A percentile compares a stretch with the other conserved stretches of the same genome.
Conservation (phyloP, 2,888 invertebrate species). For the Trilocha varians region DNA sequence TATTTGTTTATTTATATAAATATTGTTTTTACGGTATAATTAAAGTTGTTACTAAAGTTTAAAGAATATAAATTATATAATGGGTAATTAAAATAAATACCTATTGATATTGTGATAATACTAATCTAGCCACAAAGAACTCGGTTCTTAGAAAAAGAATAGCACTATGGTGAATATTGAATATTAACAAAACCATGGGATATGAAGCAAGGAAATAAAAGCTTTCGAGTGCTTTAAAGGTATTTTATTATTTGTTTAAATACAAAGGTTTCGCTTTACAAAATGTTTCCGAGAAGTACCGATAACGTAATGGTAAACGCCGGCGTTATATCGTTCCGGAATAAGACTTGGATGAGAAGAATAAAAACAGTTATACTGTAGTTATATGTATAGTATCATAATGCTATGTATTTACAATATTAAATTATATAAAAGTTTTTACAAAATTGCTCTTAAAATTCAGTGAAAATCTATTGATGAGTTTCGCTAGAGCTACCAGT, state of each 20-base stretch:
- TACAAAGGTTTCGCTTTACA: slow-evolving; percentile 44
- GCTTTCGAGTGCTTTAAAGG: slow-evolving; percentile 44
- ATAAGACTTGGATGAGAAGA: neutral
- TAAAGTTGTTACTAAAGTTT: too few relatives aligned
- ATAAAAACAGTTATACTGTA: neutral
- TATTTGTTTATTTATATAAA: too few relatives aligned
- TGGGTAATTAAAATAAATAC: too few relatives aligned
- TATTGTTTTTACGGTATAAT: too few relatives aligned
- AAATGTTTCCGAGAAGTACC: slow-evolving; percentile 31
- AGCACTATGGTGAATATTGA: slow-evolving; percentile 33
- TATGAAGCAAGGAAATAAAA: slow-evolving; percentile 48
- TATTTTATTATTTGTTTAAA: slow-evolving; percentile 47
- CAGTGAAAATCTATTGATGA: too few relatives aligned
- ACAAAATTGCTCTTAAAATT: too few relatives aligned
- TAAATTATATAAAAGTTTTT: too few relatives aligned
- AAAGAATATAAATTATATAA: too few relatives aligned
- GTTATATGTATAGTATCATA: too few relatives aligned
- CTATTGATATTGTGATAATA: too few relatives aligned
- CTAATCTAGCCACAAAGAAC: neutral
- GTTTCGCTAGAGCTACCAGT: too few relatives aligned
- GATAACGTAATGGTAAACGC: slow-evolving; percentile 47
- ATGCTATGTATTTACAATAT: too few relatives aligned
- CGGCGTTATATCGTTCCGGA: slow-evolving; percentile 32
- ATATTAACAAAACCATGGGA: slow-evolving; percentile 38
- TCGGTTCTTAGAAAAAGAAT: slow-evolving; percentile 45